Evolutionary conservation across 2,797 vertebrate genomes (phyloP), one percentile per base, ranked within the genome.

Genomic region (Hafferia zeledoni): DNA sequence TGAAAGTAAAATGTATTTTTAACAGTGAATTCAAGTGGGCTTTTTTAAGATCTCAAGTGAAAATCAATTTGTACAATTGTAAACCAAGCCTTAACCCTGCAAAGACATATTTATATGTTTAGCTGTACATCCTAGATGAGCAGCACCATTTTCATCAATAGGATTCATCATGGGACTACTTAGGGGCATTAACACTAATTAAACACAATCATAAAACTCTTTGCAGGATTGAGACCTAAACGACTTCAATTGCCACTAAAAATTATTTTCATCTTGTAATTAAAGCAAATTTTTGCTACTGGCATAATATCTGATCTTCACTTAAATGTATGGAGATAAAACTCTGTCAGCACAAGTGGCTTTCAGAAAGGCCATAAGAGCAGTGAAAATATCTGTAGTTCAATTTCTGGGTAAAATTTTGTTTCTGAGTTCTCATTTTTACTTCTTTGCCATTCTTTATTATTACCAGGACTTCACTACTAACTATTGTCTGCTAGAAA

Each of bases 151-250:
- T 91, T 75, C 80, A 78, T 93, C 91, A 83, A 90, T 63, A 81
- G 63, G 61, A 91, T 91, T 78, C 90, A 72, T 91, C 93, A 41
- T 37, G 94, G 90, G 91, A 94, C 85, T 93, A 69, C 83, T 90
- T 93, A 94, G 88, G 85, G 72, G 90, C 55, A 76, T 96, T 95
- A 94, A 81, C 83, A 47, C 72, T 91, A 94, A 93, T 94, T 96
- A 95, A 96, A 93, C 72, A 94, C 50, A 41, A 88, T 28, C 65
- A 86, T 88, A 88, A 95, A 94, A 90, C 39, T 91, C 83, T 95
- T 94, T 65, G 35, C 76, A 94, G 77, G 57, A 88, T 55, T 90
- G 67, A 95, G 80, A 94, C 85, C 90, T 81, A 94, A 91, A 86
- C 0, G 3, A 90, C 85, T 93, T 96, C 69, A 83, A 55, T 81